Base-by-base conservation (phyloP, 1,140 invertebrate species). In the Ericerus pela region DNA sequence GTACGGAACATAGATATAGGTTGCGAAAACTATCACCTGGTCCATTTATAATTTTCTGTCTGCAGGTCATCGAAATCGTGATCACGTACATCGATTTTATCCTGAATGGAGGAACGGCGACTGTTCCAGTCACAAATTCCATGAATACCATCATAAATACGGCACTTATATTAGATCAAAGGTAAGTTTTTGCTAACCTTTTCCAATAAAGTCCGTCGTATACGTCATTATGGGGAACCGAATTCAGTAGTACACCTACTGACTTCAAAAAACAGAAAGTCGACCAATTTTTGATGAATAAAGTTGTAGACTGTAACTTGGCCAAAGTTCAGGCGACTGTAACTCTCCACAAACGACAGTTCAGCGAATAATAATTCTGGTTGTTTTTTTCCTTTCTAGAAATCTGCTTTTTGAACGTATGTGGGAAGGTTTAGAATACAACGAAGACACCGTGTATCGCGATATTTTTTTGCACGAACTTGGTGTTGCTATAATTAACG, bases 321-420 rank as follows among this genome's bases (percentile, higher is more conserved):
- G n/a, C n/a, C n/a, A n/a, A n/a, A n/a, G n/a, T n/a, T n/a, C n/a
- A n/a, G n/a, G n/a, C n/a, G n/a, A n/a, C n/a, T n/a, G n/a, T n/a
- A n/a, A n/a, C n/a, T n/a, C n/a, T n/a, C n/a, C n/a, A n/a, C n/a
- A n/a, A n/a, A n/a, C n/a, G n/a, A n/a, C n/a, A n/a, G n/a, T n/a
- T n/a, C n/a, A n/a, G n/a, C n/a, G n/a, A n/a, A n/a, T n/a, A n/a
- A n/a, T n/a, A n/a, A n/a, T 18, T 56, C 26, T 54, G 27, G 20
- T 16, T 53, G n/a, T n/a, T 54, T 38, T 53, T 51, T 47, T 51
- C 60, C 20, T 57, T 60, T 63, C 57, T 56, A 72, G 70, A n/a
- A 69, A 75, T 53, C 58, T 76, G 47, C 59, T 78, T 4, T 77
- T 76, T 63, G 67, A 69, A 20, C 71, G 69, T 54, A 64, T 77